These are phyloP conservation scores for Sebastes itinus DNA, from an alignment of 2,797 vertebrate genomes.

Conservation along the genomic window DNA sequence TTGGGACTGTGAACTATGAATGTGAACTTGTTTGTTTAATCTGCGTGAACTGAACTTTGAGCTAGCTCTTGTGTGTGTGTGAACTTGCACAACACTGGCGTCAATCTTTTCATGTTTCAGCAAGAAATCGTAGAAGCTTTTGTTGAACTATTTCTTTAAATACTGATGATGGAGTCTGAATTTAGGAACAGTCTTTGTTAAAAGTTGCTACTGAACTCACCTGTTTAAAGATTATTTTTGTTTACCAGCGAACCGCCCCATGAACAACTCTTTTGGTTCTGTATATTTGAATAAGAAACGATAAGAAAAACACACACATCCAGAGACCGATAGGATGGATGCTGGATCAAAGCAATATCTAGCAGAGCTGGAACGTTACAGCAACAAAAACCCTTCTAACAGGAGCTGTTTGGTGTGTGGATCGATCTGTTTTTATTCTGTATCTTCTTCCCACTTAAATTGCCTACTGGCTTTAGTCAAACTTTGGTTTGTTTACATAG, in stretches of 20 bases:
- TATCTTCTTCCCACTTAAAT: not conserved
- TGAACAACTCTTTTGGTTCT: not conserved
- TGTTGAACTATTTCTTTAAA: not conserved
- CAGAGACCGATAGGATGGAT: too few species aligned
- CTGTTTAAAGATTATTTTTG: not conserved
- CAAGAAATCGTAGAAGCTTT: not conserved
- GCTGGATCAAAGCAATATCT: too few species aligned
- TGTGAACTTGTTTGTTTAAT: not conserved
- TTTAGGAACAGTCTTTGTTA: not conserved
- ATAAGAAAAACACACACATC: too few species aligned
- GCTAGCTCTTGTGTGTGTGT: not conserved
- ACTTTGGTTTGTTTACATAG: not conserved
- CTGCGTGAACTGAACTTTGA: not conserved
- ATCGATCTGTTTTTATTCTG: not conserved
- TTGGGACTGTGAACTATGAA: not conserved
- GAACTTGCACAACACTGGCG: not conserved
- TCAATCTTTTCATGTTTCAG: not conserved
- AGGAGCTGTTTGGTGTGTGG: too few species aligned
- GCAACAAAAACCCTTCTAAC: too few species aligned
- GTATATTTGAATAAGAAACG: too few species aligned
- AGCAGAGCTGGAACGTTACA: too few species aligned
- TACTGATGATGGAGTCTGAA: not conserved
- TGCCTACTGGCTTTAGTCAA: not conserved
- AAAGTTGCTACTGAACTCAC: not conserved
- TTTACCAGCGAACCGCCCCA: not conserved